phyloP scores from a whole-genome alignment of 1,140 invertebrate species.

The Diuraphis noxia region DNA sequence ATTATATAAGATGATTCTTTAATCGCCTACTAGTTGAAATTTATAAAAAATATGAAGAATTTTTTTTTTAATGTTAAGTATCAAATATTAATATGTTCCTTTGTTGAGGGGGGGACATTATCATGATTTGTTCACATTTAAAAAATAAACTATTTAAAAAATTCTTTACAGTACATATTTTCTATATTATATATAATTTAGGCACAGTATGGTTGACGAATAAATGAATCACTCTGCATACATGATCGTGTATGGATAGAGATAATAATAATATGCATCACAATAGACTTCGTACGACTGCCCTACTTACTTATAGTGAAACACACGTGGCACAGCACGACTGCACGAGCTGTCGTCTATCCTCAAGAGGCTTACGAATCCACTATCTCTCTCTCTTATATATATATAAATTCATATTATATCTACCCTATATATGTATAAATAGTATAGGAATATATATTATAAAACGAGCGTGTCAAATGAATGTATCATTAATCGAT shows the following conservation, averaged over 20 bases:
- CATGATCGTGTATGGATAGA: background rate
- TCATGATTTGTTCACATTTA: background rate
- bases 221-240: background rate
- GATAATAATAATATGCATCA: background rate
- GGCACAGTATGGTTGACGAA: background rate
- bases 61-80: too few relatives aligned
- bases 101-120: too few relatives aligned
- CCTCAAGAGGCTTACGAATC: background rate
- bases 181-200: background rate
- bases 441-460: background rate
- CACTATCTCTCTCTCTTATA: too few relatives aligned
- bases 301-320: background rate
- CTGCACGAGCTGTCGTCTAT: background rate
- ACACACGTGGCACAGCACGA: background rate
- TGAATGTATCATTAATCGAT: background rate
- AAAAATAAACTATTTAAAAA: background rate
- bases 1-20: background rate
- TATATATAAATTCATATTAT: too few relatives aligned
- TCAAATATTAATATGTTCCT: too few relatives aligned
- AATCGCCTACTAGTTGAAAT: background rate
- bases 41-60: too few relatives aligned
- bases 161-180: background rate
- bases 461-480: background rate
- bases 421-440: too few relatives aligned
- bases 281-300: background rate